These are phyloP conservation scores for Aspidiotus destructor DNA, from an alignment of 2,888 invertebrate species.

Conservation along the genomic window DNA sequence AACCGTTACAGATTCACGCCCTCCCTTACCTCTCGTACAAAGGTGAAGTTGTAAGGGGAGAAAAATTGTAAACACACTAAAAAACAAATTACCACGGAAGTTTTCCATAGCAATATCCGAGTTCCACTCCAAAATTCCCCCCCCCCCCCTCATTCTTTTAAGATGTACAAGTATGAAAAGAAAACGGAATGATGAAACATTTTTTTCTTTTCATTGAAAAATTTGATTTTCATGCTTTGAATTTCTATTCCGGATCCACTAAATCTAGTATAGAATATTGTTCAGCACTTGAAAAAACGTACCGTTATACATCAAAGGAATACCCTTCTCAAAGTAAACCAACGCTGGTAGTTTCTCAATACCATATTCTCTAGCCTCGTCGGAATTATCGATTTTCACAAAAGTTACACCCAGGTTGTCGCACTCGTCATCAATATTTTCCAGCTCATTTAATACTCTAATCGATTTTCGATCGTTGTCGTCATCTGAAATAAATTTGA, in stretches of 20 bases:
- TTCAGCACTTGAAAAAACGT: conserved; percentile 13
- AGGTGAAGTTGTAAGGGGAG: too few relatives aligned
- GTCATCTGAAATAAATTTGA: conserved; percentile 53
- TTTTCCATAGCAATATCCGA: too few relatives aligned
- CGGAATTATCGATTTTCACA: conserved; percentile 83
- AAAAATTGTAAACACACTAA: too few relatives aligned
- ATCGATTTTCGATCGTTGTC: conserved; percentile 81
- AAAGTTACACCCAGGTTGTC: conserved; percentile 79
- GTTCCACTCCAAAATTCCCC: too few relatives aligned
- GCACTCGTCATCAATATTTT: conserved; percentile 89
- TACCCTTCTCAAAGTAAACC: conserved; percentile 54
- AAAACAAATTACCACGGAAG: too few relatives aligned
- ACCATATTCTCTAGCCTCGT: conserved; percentile 83
- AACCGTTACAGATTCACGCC: too few relatives aligned
- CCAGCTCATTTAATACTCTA: conserved; percentile 73
- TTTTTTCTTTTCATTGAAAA: too few relatives aligned
- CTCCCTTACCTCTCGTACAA: too few relatives aligned
- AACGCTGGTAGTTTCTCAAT: conserved; percentile 78
- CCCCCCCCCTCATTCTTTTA: too few relatives aligned
- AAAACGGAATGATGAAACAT: too few relatives aligned
- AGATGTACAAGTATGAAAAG: too few relatives aligned
- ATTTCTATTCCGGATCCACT: background rate
- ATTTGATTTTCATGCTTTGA: background rate
- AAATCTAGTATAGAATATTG: background rate
- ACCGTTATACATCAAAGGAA: conserved; percentile 45